Conservation (phyloP, 2,797 vertebrate species). For the Vireo griseus region DNA sequence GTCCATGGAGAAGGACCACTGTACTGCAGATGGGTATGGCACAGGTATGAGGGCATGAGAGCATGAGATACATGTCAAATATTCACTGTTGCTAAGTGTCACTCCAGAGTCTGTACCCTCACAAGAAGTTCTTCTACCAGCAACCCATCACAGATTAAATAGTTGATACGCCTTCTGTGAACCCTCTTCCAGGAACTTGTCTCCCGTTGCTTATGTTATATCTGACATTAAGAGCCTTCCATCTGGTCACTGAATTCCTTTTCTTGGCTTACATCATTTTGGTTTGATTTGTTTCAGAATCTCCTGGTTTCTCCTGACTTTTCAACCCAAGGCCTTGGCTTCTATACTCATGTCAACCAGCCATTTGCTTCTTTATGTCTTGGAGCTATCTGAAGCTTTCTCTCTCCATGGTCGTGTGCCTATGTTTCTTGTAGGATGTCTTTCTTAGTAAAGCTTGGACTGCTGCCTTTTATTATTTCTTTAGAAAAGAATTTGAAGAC, state of each 20-base stretch:
- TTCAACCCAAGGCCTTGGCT: not conserved
- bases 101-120: fast-evolving
- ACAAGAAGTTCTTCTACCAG: not conserved
- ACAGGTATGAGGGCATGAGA: fast-evolving
- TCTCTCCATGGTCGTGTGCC: not conserved
- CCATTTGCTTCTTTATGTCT: not conserved
- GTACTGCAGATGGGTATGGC: not conserved
- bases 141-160: not conserved
- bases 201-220: not conserved
- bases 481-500: not conserved
- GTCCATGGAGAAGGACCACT: not conserved
- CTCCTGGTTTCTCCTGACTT: not conserved
- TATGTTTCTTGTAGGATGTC: not conserved
- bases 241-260: not conserved
- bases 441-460: not conserved
- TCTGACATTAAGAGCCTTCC: not conserved
- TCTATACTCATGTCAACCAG: not conserved
- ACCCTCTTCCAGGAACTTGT: not conserved
- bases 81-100: not conserved
- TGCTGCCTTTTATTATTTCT: not conserved
- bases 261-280: not conserved
- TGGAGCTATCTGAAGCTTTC: not conserved
- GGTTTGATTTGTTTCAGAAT: not conserved
- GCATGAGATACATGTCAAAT: fast-evolving
- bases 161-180: not conserved